Evolutionary conservation across 2,797 vertebrate species (phyloP).

Genomic region (Dermochelys coriacea): DNA sequence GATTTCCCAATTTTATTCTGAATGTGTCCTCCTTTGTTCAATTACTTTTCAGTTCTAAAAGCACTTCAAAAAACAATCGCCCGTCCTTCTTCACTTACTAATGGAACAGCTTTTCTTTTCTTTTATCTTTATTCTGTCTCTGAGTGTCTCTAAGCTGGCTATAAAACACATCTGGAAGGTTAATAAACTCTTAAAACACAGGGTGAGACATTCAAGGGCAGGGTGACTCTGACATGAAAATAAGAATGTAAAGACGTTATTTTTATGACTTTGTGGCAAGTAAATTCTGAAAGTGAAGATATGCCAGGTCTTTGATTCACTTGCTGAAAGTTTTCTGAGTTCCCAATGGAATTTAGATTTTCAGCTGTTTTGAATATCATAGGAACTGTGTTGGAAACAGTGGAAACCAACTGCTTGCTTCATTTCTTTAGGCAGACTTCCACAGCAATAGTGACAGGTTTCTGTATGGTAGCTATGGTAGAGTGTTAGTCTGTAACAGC

Average conservation of each 20-base stretch:
- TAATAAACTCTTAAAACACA: conserved; percentile 44
- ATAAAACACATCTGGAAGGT: conserved; percentile 24
- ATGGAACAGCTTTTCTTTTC: conserved; percentile 53
- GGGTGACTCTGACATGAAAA: conserved; percentile 9
- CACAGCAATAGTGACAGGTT: background rate
- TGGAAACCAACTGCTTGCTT: conserved; percentile 20
- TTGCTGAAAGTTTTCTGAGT: conserved; percentile 29
- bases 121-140: conserved; percentile 43
- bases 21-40: background rate
- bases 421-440: conserved; percentile 24
- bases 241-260: conserved; percentile 25
- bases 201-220: conserved; percentile 54
- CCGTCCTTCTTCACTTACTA: conserved; percentile 19
- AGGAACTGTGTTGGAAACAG: conserved; percentile 24
- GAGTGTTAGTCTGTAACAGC: too few species aligned
- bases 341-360: conserved; percentile 55
- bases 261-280: conserved; percentile 59
- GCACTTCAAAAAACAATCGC: conserved; percentile 54
- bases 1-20: conserved; percentile 4
- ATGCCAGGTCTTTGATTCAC: conserved; percentile 59
- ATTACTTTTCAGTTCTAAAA: conserved; percentile 40
- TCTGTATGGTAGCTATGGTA: too few species aligned
- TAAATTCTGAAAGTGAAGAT: conserved; percentile 38
- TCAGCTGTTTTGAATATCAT: conserved; percentile 53
- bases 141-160: background rate